Percentiles rank a stretch among this genome's conserved stretches.
phyloP scores from a whole-genome alignment of 2,888 invertebrate species.

The Liopterus haemorrhoidalis region DNA sequence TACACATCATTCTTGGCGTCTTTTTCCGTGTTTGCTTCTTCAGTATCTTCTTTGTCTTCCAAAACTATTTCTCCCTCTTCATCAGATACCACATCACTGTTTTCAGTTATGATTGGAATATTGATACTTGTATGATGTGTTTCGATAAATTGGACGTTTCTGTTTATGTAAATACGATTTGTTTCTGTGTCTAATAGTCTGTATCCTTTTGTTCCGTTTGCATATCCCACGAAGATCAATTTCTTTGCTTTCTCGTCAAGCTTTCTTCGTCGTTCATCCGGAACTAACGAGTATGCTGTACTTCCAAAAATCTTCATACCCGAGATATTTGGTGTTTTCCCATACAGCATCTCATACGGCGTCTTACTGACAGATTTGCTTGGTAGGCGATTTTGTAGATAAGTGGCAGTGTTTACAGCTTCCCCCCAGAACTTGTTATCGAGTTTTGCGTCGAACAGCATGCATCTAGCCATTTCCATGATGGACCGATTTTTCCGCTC shows the following conservation, averaged over 20 bases:
- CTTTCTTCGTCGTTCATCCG: conserved; percentile 20
- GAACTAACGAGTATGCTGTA: conserved; percentile 17
- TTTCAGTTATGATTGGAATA: too few species aligned
- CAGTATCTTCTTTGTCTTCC: too few species aligned
- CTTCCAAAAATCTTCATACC: conserved; percentile 24
- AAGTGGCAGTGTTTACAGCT: conserved; percentile 21
- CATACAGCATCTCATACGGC: conserved; percentile 24
- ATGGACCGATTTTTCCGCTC: conserved; percentile 39
- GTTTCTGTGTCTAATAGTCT: neutral
- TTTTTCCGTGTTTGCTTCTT: too few species aligned
- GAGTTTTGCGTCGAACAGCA: conserved; percentile 17
- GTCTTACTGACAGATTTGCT: conserved; percentile 8
- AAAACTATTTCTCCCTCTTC: too few species aligned
- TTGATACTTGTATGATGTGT: too few species aligned
- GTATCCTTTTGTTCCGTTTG: conserved; percentile 2
- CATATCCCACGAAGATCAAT: conserved; percentile 3
- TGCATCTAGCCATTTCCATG: conserved; percentile 19
- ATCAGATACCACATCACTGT: too few species aligned
- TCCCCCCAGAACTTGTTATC: conserved; percentile 22
- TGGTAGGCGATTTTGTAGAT: conserved; percentile 18
- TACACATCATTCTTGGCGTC: too few species aligned
- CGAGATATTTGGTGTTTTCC: conserved; percentile 17
- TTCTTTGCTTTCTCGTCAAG: conserved; percentile 8
- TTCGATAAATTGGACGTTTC: conserved; percentile 3
- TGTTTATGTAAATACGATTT: neutral